These are phyloP conservation scores for Drosophila yooni DNA, from an alignment of 2,888 invertebrate species.

Conservation along the genomic window DNA sequence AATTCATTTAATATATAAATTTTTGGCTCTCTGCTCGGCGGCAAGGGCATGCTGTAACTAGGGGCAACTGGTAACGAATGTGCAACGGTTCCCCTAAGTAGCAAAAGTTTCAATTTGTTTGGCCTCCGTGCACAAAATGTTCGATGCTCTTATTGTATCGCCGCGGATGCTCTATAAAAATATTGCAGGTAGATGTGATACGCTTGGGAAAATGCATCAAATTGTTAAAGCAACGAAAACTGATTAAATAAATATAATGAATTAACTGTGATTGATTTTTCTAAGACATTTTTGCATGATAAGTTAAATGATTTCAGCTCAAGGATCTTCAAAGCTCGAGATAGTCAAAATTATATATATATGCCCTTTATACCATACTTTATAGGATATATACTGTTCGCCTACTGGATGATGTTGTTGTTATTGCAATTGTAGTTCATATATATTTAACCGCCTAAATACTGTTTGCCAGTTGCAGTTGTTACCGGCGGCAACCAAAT, in stretches of 20 bases:
- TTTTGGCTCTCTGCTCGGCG: constrained; percentile 34
- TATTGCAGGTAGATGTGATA: background rate
- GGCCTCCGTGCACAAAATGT: constrained; percentile 48
- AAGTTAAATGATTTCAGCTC: background rate
- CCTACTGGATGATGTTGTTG: constrained; percentile 19
- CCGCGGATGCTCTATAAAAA: constrained; percentile 18
- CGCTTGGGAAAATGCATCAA: background rate
- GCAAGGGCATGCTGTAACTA: background rate
- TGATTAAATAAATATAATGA: background rate
- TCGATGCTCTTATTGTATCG: constrained; percentile 28
- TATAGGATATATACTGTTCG: constrained; percentile 12
- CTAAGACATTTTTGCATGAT: background rate
- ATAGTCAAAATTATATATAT: background rate
- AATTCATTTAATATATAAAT: constrained; percentile 69
- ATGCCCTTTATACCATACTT: background rate
- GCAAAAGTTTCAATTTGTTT: constrained; percentile 69
- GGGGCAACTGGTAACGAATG: constrained; percentile 57
- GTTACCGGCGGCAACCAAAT: constrained; percentile 73
- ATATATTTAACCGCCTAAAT: constrained; percentile 74
- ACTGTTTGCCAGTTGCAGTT: constrained; percentile 72
- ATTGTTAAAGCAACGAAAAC: background rate
- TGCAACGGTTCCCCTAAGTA: constrained; percentile 61
- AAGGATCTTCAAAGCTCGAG: background rate
- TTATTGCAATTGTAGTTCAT: constrained; percentile 64
- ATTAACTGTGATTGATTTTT: background rate